Evolutionary conservation across 2,888 invertebrate genomes (phyloP), one percentile per base, ranked within the genome.

Genomic region (Coremacera marginata): DNA sequence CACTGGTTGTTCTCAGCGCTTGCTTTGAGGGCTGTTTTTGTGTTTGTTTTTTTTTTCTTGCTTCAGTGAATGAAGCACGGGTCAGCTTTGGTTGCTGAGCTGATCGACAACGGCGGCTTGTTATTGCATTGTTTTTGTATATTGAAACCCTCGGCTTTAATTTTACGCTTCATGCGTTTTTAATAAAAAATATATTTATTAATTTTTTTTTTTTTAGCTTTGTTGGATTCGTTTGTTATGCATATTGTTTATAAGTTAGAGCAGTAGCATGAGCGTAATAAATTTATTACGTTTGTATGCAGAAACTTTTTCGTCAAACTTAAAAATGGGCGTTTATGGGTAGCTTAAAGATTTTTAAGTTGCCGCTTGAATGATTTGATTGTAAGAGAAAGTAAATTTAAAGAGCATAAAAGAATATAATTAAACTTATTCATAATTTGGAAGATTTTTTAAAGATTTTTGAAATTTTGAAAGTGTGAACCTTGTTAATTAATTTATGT

Each of bases 121-220:
- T 27, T 49, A 37, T 55, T 27, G 31, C 2, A 1, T 52, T 34
- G 31, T 25, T n/a, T 55, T 55, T 49, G 49, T 51, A 9, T 49
- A 25, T 49, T 68, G 7, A 71, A 63, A 52, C 63, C 63, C 73
- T 73, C 63, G n/a, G 73, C 73, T 73, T 65, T n/a, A 19, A 73
- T 73, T 73, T 73, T 63, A 65, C 63, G 73, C 63, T 73, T 73
- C 73, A 73, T 51, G 73, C 44, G 19, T 31, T 73, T 71, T 73
- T 51, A 31, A 73, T 63, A 63, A 19, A 63, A 44, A 63, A 65
- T 73, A 63, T 73, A 73, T 73, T 73, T 63, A 73, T 51, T 51
- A 73, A 65, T 51, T 51, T 65, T 63, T 73, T 31, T 63, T 25
- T 68, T 49, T 67, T 14, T 14, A 60, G 22, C n/a, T 71, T 57